Base-by-base conservation (phyloP, 1,140 invertebrate species). In the Pseudomyrmex sp. region DNA sequence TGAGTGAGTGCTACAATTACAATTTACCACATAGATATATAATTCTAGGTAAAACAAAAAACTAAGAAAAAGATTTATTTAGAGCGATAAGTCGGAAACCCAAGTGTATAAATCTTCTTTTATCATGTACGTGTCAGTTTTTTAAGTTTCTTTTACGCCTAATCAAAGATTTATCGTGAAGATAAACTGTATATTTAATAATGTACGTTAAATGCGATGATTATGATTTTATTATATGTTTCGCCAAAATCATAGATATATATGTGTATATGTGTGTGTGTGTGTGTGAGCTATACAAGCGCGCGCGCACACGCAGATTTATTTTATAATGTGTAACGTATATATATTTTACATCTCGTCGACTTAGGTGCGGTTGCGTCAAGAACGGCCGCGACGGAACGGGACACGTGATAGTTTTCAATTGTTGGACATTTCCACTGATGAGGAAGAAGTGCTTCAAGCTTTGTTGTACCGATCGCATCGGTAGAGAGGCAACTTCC, bases 91-190 rank as follows among this genome's bases (percentile, higher is more conserved):
- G 70, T 91, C 66, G 70, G 69, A 87, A 77, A 63, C 76, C 73
- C 18, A 82, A 83, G 66, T 91, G 90, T 91, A 89, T 89, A 91
- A 90, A 91, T 85, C 80, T 90, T 89, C 85, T 86, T 86, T 88
- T 90, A 65, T 90, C 77, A 13, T 68, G 3, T 69, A 79, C 13
- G 52, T 70, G 76, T 80, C 69, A 69, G 69, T 72, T 72, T 88
- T 89, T 88, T 89, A 90, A 35, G 26, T 52, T 5, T 48, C 26
- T 20, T 58, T 88, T 87, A 20, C 86, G 87, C 85, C 90, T 90
- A 89, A 86, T 90, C 87, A 84, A 91, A 89, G 89, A 88, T 89
- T 35, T 85, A 80, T 87, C 74, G 65, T 85, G 35, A 58, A 13
- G 44, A 80, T 65, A 85, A 85, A 90, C 59, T 91, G 89, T 91